Evolutionary conservation across 2,797 vertebrate species (phyloP).

Genomic region (Sebastes goodei): DNA sequence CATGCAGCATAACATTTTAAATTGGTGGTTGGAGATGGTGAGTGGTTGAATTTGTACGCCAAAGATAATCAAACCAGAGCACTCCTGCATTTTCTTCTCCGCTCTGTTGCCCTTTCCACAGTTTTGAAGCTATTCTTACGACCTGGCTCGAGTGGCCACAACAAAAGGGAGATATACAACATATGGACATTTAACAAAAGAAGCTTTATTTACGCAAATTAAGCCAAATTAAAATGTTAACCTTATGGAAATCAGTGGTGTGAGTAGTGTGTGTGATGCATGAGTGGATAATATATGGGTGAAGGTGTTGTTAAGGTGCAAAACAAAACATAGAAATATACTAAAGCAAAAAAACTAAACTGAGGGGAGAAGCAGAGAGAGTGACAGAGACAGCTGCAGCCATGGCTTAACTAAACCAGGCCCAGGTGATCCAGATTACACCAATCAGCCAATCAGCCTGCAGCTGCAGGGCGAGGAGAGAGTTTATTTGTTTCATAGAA

Average conservation of each 20-base stretch:
- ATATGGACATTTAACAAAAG: neutral
- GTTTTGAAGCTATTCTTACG: neutral
- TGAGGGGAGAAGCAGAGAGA: neutral
- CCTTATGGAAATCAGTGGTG: neutral
- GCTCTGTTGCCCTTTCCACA: neutral
- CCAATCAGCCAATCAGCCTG: no score
- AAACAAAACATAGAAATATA: neutral
- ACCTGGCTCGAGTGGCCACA: neutral
- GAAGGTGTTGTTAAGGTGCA: no score
- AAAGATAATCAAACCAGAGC: neutral
- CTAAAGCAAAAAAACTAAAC: neutral
- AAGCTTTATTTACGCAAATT: neutral
- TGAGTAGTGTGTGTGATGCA: neutral
- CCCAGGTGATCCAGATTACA: neutral
- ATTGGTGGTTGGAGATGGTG: neutral
- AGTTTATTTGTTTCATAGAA: no score
- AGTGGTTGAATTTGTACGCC: neutral
- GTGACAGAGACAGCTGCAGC: neutral
- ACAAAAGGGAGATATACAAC: neutral
- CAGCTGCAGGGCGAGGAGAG: no score
- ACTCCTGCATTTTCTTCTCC: neutral
- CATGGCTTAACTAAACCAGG: neutral
- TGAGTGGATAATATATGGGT: no score
- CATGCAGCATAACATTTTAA: neutral
- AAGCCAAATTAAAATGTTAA: neutral